Evolutionary conservation across 2,888 invertebrate species (phyloP).

Genomic region (Heliconius hortense): DNA sequence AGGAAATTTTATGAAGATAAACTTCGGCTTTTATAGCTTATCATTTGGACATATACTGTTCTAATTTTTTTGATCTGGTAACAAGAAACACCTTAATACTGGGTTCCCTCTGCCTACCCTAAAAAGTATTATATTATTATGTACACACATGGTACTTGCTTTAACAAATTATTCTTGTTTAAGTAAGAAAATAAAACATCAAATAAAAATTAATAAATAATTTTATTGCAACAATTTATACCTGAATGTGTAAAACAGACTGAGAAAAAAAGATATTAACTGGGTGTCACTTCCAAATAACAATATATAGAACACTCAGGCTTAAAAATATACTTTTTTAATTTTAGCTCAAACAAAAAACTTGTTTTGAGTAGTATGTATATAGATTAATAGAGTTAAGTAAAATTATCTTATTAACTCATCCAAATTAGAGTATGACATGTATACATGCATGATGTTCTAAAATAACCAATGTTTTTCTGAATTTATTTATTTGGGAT

Average conservation of each 20-base stretch:
- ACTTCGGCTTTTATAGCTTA: too few relatives aligned
- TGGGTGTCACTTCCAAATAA: background rate
- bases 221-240: conserved; percentile 39
- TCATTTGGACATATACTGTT: background rate
- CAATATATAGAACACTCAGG: background rate
- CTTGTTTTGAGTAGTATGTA: background rate
- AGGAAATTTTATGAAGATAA: too few relatives aligned
- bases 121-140: too few relatives aligned
- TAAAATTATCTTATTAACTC: background rate
- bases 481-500: background rate
- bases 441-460: background rate
- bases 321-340: background rate
- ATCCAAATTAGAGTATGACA: background rate
- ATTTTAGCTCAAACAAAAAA: background rate
- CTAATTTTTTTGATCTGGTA: background rate
- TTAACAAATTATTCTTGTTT: background rate
- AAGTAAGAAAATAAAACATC: conserved; percentile 25
- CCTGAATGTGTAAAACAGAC: background rate
- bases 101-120: too few relatives aligned
- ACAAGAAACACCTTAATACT: background rate
- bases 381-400: background rate
- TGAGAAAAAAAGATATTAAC: background rate
- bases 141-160: too few relatives aligned
- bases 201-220: conserved; percentile 36
- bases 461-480: background rate